phyloP scores from a whole-genome alignment of 2,113 vertebrate species.

The Cathartes aura region DNA sequence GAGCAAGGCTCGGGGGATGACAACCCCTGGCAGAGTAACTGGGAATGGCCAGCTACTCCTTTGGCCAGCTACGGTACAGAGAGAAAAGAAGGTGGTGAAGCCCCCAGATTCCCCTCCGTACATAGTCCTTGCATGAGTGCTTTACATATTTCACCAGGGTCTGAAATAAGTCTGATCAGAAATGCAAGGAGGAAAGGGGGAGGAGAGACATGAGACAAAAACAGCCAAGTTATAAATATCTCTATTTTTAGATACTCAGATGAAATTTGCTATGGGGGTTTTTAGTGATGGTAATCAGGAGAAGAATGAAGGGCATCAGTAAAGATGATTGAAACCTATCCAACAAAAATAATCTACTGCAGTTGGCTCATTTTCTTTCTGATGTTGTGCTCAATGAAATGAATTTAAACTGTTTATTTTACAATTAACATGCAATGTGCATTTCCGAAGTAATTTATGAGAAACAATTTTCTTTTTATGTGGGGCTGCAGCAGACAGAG shows the following conservation, averaged over 20 bases:
- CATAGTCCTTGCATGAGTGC: not conserved
- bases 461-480: constrained; percentile 64
- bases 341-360: constrained; percentile 70
- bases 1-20: not conserved
- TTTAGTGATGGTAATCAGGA: constrained; percentile 61
- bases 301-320: constrained; percentile 68
- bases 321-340: constrained; percentile 70
- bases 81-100: not conserved
- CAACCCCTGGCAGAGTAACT: not conserved
- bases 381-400: constrained; percentile 67
- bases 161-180: constrained; percentile 51
- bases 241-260: constrained; percentile 61
- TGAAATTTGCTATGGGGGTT: constrained; percentile 53
- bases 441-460: constrained; percentile 66
- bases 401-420: constrained; percentile 69
- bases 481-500: constrained; percentile 31
- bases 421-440: constrained; percentile 62
- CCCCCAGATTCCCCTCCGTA: accelerated
- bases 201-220: constrained; percentile 49
- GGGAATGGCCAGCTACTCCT: not conserved
- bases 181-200: constrained; percentile 17
- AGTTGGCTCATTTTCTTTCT: constrained; percentile 70
- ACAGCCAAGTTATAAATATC: constrained; percentile 57
- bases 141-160: not conserved
- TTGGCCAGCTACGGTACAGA: not conserved